Percentiles rank a stretch among this genome's conserved stretches.
Conservation (phyloP, 37 sponge, comb jelly and placozoan genomes). For the Geodia barretti region DNA sequence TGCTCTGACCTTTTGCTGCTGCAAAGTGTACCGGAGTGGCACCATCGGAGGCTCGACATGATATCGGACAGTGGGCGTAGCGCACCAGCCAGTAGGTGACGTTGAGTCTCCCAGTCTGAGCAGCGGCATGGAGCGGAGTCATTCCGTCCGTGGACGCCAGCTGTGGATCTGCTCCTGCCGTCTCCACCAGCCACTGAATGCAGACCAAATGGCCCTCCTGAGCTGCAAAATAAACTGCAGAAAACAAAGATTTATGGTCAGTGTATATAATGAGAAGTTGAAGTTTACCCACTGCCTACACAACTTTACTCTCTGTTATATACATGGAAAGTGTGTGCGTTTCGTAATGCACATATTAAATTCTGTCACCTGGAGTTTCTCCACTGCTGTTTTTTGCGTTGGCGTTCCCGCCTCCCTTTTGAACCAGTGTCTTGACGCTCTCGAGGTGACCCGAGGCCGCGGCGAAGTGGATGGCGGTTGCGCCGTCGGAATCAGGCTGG, state of each 20-base stretch:
- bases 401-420: slow-evolving; percentile 46
- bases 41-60: slow-evolving; percentile 75
- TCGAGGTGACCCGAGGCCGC: slow-evolving; percentile 71
- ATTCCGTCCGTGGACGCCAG: slow-evolving; percentile 82
- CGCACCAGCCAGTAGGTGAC: slow-evolving; percentile 82
- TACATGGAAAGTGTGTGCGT: background rate
- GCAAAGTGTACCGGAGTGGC: slow-evolving; percentile 95
- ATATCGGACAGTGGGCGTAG: slow-evolving; percentile 60
- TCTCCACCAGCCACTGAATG: slow-evolving; percentile 73
- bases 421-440: slow-evolving; percentile 53
- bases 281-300: slow-evolving; percentile 1
- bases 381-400: slow-evolving; percentile 78
- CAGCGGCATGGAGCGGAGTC: slow-evolving; percentile 91
- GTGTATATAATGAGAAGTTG: background rate
- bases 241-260: background rate
- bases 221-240: slow-evolving; percentile 87
- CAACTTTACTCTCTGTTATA: background rate
- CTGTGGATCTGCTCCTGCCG: slow-evolving; percentile 54
- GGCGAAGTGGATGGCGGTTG: slow-evolving; percentile 82
- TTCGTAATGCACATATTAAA: background rate
- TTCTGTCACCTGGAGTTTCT: slow-evolving; percentile 79
- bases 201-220: slow-evolving; percentile 90
- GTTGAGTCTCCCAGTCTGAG: slow-evolving; percentile 77
- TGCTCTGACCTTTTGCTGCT: slow-evolving; percentile 83
- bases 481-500: slow-evolving; percentile 76